Evolutionary conservation across 2,113 vertebrate genomes (phyloP), one percentile per base, ranked within the genome.

Genomic region (Muscicapa adusta): DNA sequence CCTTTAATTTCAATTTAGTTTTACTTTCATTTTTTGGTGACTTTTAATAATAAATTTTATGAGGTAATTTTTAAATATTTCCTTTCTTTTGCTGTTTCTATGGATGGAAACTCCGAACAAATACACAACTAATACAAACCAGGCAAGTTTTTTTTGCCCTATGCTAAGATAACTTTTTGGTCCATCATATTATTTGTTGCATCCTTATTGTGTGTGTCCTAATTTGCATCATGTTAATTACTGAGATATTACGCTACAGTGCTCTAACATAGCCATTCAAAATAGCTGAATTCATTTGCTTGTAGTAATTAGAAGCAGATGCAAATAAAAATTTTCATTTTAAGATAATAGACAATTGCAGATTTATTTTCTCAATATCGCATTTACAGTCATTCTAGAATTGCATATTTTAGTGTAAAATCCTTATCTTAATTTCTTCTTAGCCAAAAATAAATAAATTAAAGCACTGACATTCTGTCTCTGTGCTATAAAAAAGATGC

Each of bases 151-250:
- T 92, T 92, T 79, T 67, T 62, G 4, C 7, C 36, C 5, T 58
- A 33, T 4, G 2, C 12, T 50, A 62, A 85, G 82, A 72, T 29
- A 89, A 73, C 6, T 45, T 91, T 91, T 85, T 47, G 12, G 42
- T 12, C 31, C 22, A 26, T 51, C 60, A 38, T 38, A 60, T 17
- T 60, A 20, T 80, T 93, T 76, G 12, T 31, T 36, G 12, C 31
- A 60, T 66, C 31, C 7, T 71, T 80, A 80, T 88, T 67, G 17
- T 50, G 36, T 77, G 5, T 47, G 14, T 88, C 15, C 9, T 76
- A 90, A 63, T 95, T 93, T 77, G 40, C 51, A 63, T 89, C 71
- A 60, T 68, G 45, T 83, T 94, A 96, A 80, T 93, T 91, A 88
- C 54, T 80, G 71, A 85, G 38, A 74, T 94, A 91, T 77, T 88